phyloP scores from a whole-genome alignment of 2,888 invertebrate species.

The Lamproptera curius region DNA sequence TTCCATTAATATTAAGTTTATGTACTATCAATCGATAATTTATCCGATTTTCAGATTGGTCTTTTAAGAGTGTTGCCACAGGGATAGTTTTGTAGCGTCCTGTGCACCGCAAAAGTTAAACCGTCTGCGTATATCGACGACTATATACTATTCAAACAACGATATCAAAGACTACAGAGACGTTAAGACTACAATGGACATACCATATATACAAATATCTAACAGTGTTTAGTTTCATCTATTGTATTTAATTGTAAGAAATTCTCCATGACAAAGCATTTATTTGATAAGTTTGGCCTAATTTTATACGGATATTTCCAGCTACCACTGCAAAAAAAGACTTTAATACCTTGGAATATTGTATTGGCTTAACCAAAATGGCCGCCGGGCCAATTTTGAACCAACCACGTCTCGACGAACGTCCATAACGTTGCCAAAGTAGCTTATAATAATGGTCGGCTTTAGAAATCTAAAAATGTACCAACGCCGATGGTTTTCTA shows the following conservation, averaged over 20 bases:
- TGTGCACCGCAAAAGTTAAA: constrained; percentile 23
- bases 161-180: constrained; percentile 59
- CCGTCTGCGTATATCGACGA: constrained; percentile 2
- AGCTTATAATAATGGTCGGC: constrained; percentile 59
- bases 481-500: constrained; percentile 9
- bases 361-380: constrained; percentile 7
- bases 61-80: constrained; percentile 73
- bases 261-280: constrained; percentile 71
- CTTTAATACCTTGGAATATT: background rate
- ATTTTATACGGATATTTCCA: constrained; percentile 47
- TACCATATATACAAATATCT: constrained; percentile 24
- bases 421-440: constrained; percentile 75
- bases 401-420: constrained; percentile 52
- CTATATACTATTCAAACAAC: constrained; percentile 60
- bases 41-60: constrained; percentile 67
- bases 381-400: constrained; percentile 25
- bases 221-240: constrained; percentile 44
- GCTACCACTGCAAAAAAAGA: constrained; percentile 31
- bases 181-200: constrained; percentile 18
- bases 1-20: constrained; percentile 17
- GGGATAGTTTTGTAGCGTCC: constrained; percentile 63
- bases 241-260: constrained; percentile 55
- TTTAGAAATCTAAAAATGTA: constrained; percentile 38
- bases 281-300: constrained; percentile 69
- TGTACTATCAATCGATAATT: constrained; percentile 15